These are phyloP conservation scores for Drosophila nebulosa DNA, from an alignment of 1,140 invertebrate species.

Conservation along the genomic window DNA sequence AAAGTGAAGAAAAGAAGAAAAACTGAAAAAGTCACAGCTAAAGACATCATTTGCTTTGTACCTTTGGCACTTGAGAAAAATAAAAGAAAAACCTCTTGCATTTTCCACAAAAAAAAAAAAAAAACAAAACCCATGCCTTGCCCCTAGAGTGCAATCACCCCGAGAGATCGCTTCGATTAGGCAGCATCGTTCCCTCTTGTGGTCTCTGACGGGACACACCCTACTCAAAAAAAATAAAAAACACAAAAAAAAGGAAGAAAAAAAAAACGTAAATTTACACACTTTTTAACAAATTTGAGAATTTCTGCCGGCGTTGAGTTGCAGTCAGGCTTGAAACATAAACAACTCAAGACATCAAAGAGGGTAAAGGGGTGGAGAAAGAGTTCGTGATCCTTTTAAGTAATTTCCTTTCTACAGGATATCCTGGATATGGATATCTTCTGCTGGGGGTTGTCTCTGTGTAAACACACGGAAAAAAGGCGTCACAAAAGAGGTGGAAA, in stretches of 20 bases:
- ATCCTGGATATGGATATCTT: slow-evolving; percentile 38
- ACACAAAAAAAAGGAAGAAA: slow-evolving; percentile 35
- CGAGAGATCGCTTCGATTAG: slow-evolving; percentile 72
- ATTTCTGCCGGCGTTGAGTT: slow-evolving; percentile 61
- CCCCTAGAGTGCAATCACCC: slow-evolving; percentile 70
- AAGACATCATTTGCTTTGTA: slow-evolving; percentile 77
- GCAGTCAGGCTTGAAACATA: slow-evolving; percentile 75
- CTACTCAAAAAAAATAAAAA: slow-evolving; percentile 39
- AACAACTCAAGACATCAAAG: slow-evolving; percentile 63
- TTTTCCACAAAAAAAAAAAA: slow-evolving; percentile 53
- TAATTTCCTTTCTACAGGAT: slow-evolving; percentile 71
- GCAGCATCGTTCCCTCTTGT: slow-evolving; percentile 64
- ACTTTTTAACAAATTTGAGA: slow-evolving; percentile 77
- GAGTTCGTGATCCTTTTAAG: slow-evolving; percentile 77
- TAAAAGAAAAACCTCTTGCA: slow-evolving; percentile 57
- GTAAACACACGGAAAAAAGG: slow-evolving; percentile 75
- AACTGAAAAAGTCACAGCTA: slow-evolving; percentile 52
- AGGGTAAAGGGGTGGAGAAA: slow-evolving; percentile 10
- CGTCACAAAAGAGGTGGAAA: slow-evolving; percentile 60
- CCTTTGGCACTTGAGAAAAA: slow-evolving; percentile 44
- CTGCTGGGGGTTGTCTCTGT: slow-evolving; percentile 52
- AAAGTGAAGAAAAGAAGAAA: slow-evolving; percentile 1
- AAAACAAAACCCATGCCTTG: too few relatives aligned
- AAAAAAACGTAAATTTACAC: slow-evolving; percentile 73
- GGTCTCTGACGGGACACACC: slow-evolving; percentile 66